Evolutionary conservation across 2,113 vertebrate genomes (phyloP).

Genomic region (Channa argus): DNA sequence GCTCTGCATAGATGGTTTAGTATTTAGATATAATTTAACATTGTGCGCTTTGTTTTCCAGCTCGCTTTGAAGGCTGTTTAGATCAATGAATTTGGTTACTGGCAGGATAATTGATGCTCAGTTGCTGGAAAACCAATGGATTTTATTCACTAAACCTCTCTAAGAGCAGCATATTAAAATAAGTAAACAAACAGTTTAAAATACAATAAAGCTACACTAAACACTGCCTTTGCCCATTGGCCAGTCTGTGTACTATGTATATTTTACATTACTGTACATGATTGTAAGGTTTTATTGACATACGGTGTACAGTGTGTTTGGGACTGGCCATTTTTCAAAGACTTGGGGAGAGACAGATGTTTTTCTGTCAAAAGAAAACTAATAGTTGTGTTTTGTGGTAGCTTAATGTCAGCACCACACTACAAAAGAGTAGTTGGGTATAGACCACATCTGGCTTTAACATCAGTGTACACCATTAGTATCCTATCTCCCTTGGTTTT

Average conservation of each 20-base stretch:
- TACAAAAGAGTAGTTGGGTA: neutral
- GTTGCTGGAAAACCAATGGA: constrained; percentile 59
- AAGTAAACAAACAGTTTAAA: constrained; percentile 60
- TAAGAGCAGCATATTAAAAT: constrained; percentile 51
- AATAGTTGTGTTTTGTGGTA: neutral
- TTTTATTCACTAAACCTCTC: constrained; percentile 67
- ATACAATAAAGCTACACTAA: constrained; percentile 46
- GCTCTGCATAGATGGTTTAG: constrained; percentile 30
- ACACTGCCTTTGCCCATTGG: constrained; percentile 21
- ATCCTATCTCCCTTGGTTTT: too few species aligned
- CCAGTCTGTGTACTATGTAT: too few species aligned
- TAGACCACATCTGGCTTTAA: neutral
- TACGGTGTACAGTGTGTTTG: too few species aligned
- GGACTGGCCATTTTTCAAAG: too few species aligned
- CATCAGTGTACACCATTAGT: too few species aligned
- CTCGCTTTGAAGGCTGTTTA: constrained; percentile 49
- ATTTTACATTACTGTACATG: too few species aligned
- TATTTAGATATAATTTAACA: constrained; percentile 28
- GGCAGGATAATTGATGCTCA: constrained; percentile 57
- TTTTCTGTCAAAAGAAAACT: too few species aligned
- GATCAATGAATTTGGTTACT: constrained; percentile 56
- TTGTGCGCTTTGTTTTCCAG: constrained; percentile 11
- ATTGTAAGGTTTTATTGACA: too few species aligned
- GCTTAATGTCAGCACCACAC: neutral
- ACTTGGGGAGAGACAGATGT: too few species aligned